phyloP scores from a whole-genome alignment of 1,140 invertebrate genomes.

The Drosophila novamexicana region DNA sequence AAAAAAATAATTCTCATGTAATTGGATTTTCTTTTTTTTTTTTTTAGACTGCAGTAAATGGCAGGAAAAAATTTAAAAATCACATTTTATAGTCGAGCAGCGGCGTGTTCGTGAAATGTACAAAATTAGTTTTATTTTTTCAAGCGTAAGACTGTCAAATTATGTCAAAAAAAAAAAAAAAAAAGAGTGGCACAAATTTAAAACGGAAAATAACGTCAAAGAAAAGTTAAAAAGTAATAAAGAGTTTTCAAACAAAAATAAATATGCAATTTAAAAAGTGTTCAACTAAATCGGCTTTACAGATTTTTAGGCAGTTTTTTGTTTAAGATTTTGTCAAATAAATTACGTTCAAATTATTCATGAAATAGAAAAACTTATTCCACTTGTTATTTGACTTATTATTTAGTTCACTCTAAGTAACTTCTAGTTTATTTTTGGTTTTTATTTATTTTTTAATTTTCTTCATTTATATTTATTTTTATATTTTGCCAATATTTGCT shows the following conservation, averaged over 20 bases:
- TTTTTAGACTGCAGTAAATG: neutral
- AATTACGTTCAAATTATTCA: too few relatives aligned
- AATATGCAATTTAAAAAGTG: neutral
- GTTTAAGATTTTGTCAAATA: too few relatives aligned
- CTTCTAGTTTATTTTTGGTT: neutral
- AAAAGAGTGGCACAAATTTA: too few relatives aligned
- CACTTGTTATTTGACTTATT: too few relatives aligned
- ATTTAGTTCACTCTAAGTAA: too few relatives aligned
- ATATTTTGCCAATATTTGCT: neutral
- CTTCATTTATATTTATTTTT: neutral
- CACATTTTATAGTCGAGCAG: neutral
- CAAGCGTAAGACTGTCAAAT: neutral
- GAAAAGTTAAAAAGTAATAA: too few relatives aligned
- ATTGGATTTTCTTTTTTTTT: neutral
- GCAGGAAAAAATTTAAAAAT: neutral
- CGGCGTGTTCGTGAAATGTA: neutral
- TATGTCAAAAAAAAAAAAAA: too few relatives aligned
- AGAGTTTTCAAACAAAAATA: too few relatives aligned
- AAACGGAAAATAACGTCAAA: too few relatives aligned
- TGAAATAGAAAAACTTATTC: too few relatives aligned
- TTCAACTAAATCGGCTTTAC: neutral
- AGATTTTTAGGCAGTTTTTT: neutral
- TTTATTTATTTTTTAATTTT: neutral
- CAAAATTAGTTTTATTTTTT: slow-evolving; percentile 3
- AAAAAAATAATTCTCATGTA: slow-evolving; percentile 4